Evolutionary conservation across 2,888 invertebrate genomes (phyloP).

Genomic region (Electrophaes corylata): DNA sequence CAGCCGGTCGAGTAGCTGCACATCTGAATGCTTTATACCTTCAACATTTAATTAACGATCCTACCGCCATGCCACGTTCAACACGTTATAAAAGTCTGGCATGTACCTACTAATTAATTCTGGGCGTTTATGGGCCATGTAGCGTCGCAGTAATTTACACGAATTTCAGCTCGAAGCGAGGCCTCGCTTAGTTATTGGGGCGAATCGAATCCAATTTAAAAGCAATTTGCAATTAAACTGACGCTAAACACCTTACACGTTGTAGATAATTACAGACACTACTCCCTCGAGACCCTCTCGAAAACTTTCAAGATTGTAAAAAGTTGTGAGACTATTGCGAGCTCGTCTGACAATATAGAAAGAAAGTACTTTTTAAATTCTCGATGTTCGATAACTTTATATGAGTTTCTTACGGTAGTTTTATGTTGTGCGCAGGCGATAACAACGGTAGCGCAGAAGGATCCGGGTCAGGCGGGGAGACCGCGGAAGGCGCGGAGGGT

Average conservation of each 20-base stretch:
- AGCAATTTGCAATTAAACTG: constrained; percentile 65
- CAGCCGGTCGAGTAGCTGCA: constrained; percentile 52
- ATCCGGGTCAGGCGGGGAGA: constrained; percentile 74
- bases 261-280: too few relatives aligned
- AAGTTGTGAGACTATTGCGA: too few relatives aligned
- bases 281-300: background rate
- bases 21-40: constrained; percentile 45
- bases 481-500: constrained; percentile 73
- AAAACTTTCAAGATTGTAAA: too few relatives aligned
- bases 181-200: constrained; percentile 57
- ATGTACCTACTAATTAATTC: constrained; percentile 44
- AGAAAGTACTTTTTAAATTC: too few relatives aligned
- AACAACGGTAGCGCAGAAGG: constrained; percentile 81
- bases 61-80: constrained; percentile 35
- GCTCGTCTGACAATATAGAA: too few relatives aligned
- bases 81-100: constrained; percentile 12
- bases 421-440: constrained; percentile 74
- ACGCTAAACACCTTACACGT: constrained; percentile 45
- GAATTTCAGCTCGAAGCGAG: constrained; percentile 35
- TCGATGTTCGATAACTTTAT: too few relatives aligned
- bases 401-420: background rate
- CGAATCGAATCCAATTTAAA: constrained; percentile 71
- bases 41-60: constrained; percentile 56
- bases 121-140: constrained; percentile 42
- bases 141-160: constrained; percentile 50